Evolutionary conservation across 1,140 invertebrate genomes (phyloP), one percentile per base, ranked within the genome.

Genomic region (Dinoponera quadriceps): DNA sequence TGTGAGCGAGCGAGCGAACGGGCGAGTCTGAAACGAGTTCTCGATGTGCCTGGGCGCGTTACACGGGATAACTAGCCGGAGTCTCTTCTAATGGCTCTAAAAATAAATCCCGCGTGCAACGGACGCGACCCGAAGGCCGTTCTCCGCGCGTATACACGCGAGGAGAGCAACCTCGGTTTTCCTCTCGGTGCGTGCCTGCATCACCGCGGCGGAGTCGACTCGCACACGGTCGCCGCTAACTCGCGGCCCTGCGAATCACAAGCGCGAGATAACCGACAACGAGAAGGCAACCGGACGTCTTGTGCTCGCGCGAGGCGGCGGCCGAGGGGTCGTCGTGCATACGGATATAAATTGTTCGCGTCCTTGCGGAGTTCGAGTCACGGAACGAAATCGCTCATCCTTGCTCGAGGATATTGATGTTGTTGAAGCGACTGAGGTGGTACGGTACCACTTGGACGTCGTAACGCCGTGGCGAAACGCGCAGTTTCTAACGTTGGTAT

Each of bases 51-150:
- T 49, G 27, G 68, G 14, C 27, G 22, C 22, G 57, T 54, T 69
- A 54, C 49, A 71, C 27, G 20, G 22, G 62, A 69, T 78, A 78
- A 57, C 75, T 44, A 78, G 18, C 62, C 63, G 16, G 74, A 16
- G 49, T 20, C 63, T 20, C 63, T 44, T 68, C 51, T 78, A 78
- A 78, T 78, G 51, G 49, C 55, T 48, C 82, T 85, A 78, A 84
- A 85, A 85, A 85, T 85, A 84, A 62, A 49, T 49, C 44, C 68
- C 63, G 71, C 72, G 62, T 85, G 82, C 82, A 60, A 78, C 65
- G 82, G 44, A 48, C 29, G 60, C 29, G 72, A 68, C 33, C 59
- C 22, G 82, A 75, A 84, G 49, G 71, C n/a, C 66, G 72, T 38
- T 27, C 71, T 38, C 55, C 60, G 62, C 48, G 44, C 59, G 59